phyloP scores from a whole-genome alignment of 2,888 invertebrate genomes.

The Thysanoteuthis rhombus region DNA sequence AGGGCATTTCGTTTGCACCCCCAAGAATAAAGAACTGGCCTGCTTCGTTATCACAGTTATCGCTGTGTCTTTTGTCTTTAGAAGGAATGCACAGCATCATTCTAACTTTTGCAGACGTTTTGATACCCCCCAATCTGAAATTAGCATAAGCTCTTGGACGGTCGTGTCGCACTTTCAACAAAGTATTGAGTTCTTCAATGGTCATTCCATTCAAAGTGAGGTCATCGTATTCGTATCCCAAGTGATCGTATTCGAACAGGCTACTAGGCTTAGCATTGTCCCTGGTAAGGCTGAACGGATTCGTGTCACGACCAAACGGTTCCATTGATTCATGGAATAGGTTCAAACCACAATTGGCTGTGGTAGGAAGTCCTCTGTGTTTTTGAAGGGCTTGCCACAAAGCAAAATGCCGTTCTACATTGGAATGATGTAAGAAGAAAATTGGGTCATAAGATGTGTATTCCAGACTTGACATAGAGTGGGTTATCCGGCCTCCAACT shows the following conservation, averaged over 20 bases:
- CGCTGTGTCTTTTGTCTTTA: conserved; percentile 29
- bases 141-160: conserved; percentile 37
- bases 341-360: conserved; percentile 35
- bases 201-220: conserved; percentile 38
- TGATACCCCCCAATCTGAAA: conserved; percentile 40
- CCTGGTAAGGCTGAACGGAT: conserved; percentile 32
- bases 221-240: conserved; percentile 38
- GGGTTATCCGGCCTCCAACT: conserved; percentile 39
- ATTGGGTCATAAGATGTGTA: conserved; percentile 45
- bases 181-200: conserved; percentile 33
- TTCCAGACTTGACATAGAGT: conserved; percentile 43
- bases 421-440: conserved; percentile 45
- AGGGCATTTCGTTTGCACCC: conserved; percentile 41
- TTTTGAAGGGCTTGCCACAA: conserved; percentile 41
- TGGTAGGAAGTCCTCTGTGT: conserved; percentile 34
- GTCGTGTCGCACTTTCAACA: conserved; percentile 35
- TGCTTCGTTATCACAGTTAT: conserved; percentile 34
- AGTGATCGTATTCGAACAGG: conserved; percentile 32
- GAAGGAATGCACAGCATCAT: conserved; percentile 35
- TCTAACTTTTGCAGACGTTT: conserved; percentile 39
- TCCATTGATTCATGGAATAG: conserved; percentile 33
- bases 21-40: conserved; percentile 44
- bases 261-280: conserved; percentile 27
- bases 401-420: conserved; percentile 41
- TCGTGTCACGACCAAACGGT: conserved; percentile 34